A percentile compares a stretch with the other conserved stretches of the same genome.
phyloP scores from a whole-genome alignment of 2,888 invertebrate genomes.

The Tipula helvola region DNA sequence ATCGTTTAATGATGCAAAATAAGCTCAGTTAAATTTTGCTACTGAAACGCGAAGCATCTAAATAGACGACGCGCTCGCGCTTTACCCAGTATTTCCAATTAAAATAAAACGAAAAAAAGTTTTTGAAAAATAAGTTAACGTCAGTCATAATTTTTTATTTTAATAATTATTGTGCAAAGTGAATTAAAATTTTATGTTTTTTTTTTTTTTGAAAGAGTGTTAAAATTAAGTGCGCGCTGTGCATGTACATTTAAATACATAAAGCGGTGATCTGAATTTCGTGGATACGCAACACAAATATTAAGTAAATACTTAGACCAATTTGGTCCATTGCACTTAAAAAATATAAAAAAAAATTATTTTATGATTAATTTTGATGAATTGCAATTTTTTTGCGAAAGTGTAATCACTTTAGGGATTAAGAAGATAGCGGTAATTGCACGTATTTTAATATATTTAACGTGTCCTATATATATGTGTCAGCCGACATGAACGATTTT shows the following conservation, averaged over 20 bases:
- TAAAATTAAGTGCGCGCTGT: background rate
- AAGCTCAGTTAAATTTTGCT: background rate
- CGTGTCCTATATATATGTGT: no score
- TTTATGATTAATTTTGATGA: background rate
- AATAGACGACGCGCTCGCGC: background rate
- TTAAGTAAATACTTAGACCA: background rate
- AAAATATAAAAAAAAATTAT: background rate
- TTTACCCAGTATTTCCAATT: background rate
- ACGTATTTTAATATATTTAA: background rate
- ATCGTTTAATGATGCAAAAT: background rate
- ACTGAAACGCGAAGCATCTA: background rate
- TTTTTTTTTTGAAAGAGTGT: background rate
- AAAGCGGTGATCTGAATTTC: background rate
- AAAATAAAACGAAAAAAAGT: background rate
- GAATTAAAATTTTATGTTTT: background rate
- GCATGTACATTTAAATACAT: background rate
- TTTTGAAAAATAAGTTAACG: no score
- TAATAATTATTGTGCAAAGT: background rate
- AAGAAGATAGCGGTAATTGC: background rate
- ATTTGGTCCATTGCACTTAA: background rate
- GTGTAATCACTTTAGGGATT: background rate
- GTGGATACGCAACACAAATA: background rate
- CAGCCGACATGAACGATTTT: no score
- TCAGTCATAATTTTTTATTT: background rate
- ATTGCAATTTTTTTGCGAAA: background rate